Conservation (phyloP, 2,888 invertebrate species). For the Antheraea assamensis region DNA sequence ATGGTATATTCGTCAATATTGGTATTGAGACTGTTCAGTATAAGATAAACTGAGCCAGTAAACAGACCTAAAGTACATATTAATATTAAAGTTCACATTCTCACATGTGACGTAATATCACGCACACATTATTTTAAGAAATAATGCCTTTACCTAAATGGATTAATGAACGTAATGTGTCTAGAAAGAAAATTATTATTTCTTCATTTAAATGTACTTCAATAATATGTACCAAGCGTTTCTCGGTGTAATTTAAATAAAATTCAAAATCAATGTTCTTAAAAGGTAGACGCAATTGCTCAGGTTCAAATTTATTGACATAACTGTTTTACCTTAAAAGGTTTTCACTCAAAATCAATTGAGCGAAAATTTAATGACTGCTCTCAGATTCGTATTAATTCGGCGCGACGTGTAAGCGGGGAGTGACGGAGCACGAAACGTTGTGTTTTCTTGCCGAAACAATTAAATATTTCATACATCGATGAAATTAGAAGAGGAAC, state of each 20-base stretch:
- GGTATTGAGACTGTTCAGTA: background rate
- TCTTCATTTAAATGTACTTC: conserved; percentile 25
- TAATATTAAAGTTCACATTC: background rate
- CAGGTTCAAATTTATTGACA: conserved; percentile 58
- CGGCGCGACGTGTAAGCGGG: conserved; percentile 56
- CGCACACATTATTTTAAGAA: background rate
- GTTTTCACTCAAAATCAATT: conserved; percentile 72
- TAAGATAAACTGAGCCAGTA: background rate
- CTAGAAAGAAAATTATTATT: too few relatives aligned
- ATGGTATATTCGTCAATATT: background rate
- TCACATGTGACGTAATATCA: background rate
- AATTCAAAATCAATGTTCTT: conserved; percentile 47
- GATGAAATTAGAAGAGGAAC: conserved; percentile 62
- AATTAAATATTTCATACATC: conserved; percentile 77
- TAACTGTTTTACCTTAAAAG: conserved; percentile 71
- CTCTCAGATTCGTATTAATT: conserved; percentile 75
- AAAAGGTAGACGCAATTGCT: conserved; percentile 54
- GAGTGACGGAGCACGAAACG: conserved; percentile 63
- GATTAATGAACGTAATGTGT: background rate
- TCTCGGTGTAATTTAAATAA: conserved; percentile 30
- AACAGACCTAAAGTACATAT: background rate
- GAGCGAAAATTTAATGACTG: conserved; percentile 78
- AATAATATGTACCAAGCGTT: conserved; percentile 37
- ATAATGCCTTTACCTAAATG: background rate
- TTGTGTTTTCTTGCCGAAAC: conserved; percentile 71